A percentile compares a stretch with the other conserved stretches of the same genome.
phyloP scores from a whole-genome alignment of 1,140 invertebrate species.

The Aplysia californica region DNA sequence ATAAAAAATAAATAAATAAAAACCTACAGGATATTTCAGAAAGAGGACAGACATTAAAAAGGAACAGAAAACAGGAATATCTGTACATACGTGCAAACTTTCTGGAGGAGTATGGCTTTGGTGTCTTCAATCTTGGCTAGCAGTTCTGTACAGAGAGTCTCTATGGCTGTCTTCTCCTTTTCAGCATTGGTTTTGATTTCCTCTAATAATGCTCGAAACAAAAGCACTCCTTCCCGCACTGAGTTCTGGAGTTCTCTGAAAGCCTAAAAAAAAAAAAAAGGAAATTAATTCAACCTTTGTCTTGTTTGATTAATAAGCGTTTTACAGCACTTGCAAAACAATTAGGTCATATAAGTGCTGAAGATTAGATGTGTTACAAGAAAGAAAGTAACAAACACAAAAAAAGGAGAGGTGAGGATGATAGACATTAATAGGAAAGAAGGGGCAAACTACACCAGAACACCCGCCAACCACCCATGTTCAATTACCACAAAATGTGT shows the following conservation, averaged over 20 bases:
- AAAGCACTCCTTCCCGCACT: conserved; percentile 46
- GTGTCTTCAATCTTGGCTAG: conserved; percentile 47
- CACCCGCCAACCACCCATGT: too few species aligned
- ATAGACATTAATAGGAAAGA: too few species aligned
- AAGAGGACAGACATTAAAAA: not conserved
- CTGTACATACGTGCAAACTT: conserved; percentile 47
- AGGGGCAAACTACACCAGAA: too few species aligned
- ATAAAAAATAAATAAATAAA: not conserved
- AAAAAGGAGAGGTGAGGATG: too few species aligned
- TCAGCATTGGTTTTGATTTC: conserved; percentile 51
- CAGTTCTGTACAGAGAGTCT: conserved; percentile 40
- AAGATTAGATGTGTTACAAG: too few species aligned
- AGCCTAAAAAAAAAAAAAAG: conserved; percentile 37
- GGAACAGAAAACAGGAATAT: not conserved
- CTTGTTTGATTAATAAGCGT: too few species aligned
- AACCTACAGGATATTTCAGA: not conserved
- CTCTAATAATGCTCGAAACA: conserved; percentile 46
- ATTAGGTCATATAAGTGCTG: too few species aligned
- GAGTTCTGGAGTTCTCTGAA: conserved; percentile 55
- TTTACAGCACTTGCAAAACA: too few species aligned
- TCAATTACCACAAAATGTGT: too few species aligned
- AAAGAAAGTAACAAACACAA: too few species aligned
- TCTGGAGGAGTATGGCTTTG: conserved; percentile 43
- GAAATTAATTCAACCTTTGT: too few species aligned
- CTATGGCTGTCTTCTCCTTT: conserved; percentile 44